phyloP scores from a whole-genome alignment of 2,113 vertebrate genomes.

The Ctenomys sociabilis region DNA sequence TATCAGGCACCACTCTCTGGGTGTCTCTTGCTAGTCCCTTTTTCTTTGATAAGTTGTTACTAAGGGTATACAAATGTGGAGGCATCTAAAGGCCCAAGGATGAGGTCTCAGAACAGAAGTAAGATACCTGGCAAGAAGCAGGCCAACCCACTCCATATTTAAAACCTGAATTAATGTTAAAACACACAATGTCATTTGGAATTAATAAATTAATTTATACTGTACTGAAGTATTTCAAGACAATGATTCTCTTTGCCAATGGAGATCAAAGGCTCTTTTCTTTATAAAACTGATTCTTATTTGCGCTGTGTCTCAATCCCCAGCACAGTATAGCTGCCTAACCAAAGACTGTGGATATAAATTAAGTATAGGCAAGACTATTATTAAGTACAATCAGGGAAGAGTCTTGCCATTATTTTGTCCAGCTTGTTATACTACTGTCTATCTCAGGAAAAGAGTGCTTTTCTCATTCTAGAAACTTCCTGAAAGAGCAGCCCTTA shows the following conservation, averaged over 20 bases:
- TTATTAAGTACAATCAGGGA: conserved; percentile 27
- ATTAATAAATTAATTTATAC: conserved; percentile 44
- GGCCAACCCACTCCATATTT: neutral
- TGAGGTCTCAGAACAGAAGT: neutral
- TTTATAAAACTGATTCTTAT: neutral
- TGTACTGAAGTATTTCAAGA: neutral
- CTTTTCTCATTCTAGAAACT: conserved; percentile 2
- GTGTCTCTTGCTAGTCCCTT: neutral
- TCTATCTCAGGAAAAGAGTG: neutral
- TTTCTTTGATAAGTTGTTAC: conserved; percentile 9
- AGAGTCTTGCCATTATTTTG: neutral
- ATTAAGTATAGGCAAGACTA: conserved; percentile 7
- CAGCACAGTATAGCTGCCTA: conserved; percentile 9
- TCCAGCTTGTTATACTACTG: neutral
- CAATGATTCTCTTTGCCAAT: conserved; percentile 19
- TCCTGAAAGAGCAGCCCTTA: neutral
- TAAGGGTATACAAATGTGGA: neutral
- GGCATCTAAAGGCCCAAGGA: neutral
- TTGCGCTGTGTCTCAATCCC: neutral
- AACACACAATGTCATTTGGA: conserved; percentile 24
- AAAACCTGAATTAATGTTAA: neutral
- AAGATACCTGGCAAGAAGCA: neutral
- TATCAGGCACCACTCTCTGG: conserved; percentile 13
- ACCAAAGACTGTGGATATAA: neutral
- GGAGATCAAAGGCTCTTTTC: conserved; percentile 9